These are phyloP conservation scores for Athalia cordata DNA, from an alignment of 2,888 invertebrate genomes.

Conservation along the genomic window DNA sequence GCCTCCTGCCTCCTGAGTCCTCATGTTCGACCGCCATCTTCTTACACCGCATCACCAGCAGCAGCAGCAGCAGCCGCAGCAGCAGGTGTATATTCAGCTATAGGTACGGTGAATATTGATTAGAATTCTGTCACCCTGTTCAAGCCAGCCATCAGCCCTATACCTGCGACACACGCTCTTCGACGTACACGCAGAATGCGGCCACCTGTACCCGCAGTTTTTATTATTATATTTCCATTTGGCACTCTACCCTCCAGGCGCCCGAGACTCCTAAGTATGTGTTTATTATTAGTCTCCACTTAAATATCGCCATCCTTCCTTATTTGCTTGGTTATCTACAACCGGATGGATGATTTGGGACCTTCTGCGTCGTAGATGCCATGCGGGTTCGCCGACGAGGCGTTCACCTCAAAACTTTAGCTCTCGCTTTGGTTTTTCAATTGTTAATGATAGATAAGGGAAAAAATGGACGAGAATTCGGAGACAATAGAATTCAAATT, in stretches of 20 bases:
- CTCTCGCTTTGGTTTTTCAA: background rate
- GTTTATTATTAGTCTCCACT: background rate
- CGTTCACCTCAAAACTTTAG: conserved; percentile 20
- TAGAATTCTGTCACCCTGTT: conserved; percentile 38
- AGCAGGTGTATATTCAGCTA: conserved; percentile 30
- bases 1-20: conserved; percentile 49
- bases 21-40: conserved; percentile 54
- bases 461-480: background rate
- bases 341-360: conserved; percentile 17
- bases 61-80: conserved; percentile 15
- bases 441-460: background rate
- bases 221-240: conserved; percentile 5
- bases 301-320: conserved; percentile 7
- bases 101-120: conserved; percentile 44
- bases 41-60: conserved; percentile 45
- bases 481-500: too few relatives aligned
- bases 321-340: background rate
- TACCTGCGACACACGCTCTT: conserved; percentile 39
- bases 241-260: conserved; percentile 1
- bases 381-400: conserved; percentile 32
- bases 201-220: conserved; percentile 50
- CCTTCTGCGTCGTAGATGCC: conserved; percentile 7
- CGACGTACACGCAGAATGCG: conserved; percentile 44
- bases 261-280: background rate
- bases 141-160: background rate